Base-by-base conservation (phyloP, 2,888 invertebrate genomes). In the Meghimatium bilineatum region DNA sequence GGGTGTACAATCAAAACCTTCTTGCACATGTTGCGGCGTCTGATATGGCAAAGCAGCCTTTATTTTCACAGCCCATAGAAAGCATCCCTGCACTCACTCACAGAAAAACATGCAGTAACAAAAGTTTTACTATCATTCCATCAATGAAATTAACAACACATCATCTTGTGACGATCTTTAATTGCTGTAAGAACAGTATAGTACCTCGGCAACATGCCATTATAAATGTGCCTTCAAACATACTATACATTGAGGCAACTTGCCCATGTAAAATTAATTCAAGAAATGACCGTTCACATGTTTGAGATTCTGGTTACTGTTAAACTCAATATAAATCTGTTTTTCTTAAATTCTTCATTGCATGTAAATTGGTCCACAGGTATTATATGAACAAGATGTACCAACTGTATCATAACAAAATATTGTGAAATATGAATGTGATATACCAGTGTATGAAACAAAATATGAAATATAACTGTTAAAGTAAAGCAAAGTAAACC, bases 241-340 rank as follows among this genome's bases (percentile, higher is more conserved):
- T 26, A n/a, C 44, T n/a, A n/a, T n/a, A n/a, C n/a, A n/a, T n/a
- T 12, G 26, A 44, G 49, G n/a, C 26, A 29, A 29, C 6, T 38
- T 44, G 44, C 44, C 20, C 5, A 72, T n/a, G 17, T n/a, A 44
- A n/a, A 44, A 12, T n/a, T 29, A 72, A 10, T 10, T 20, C 38
- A 26, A 49, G 72, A 44, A 72, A 1, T 44, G 26, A 44, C 29
- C n/a, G 10, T 2, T 2, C 12, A 29, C 72, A 44, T 3, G 29
- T 66, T 10, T 72, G 72, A 72, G 72, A 72, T 72, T 72, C 72
- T 72, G 72, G 72, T 72, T 72, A 72, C 20, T n/a, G 38, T 69
- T 26, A 20, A 32, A 32, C 44, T 44, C 34, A 66, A 63, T 66
- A 66, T 29, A n/a, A 66, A 66, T 66, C 3, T 66, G 66, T 66